Evolutionary conservation across 2,888 invertebrate genomes (phyloP).

Genomic region (Calameuta pallipes): DNA sequence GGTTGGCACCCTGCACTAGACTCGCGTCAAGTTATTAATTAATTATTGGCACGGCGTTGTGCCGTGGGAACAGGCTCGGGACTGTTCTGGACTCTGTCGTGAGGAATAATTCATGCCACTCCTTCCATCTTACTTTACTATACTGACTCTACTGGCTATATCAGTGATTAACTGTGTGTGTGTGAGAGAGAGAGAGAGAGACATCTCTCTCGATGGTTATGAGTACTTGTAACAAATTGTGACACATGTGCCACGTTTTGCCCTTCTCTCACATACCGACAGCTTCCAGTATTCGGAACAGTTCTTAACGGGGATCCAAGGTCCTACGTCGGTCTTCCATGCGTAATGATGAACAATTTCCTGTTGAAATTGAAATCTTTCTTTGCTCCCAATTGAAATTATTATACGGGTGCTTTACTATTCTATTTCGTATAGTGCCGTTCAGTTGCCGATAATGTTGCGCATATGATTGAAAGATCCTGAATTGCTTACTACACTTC

Average conservation of each 20-base stretch:
- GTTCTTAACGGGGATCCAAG: background rate
- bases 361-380: background rate
- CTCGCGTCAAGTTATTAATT: conserved; percentile 30
- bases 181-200: no score
- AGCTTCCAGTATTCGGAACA: background rate
- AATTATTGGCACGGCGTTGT: conserved; percentile 55
- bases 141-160: background rate
- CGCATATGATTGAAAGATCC: background rate
- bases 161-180: background rate
- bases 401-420: background rate
- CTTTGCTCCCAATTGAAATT: background rate
- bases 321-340: background rate
- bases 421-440: background rate
- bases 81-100: conserved; percentile 41
- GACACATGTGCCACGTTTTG: background rate
- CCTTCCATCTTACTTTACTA: conserved; percentile 1
- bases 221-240: background rate
- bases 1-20: background rate
- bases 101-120: conserved; percentile 48
- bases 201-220: background rate
- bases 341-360: background rate
- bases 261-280: background rate
- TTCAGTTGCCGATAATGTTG: background rate
- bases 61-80: conserved; percentile 45
- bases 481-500: background rate